Evolutionary conservation across 2,113 vertebrate genomes (phyloP).

Genomic region (Channa argus): DNA sequence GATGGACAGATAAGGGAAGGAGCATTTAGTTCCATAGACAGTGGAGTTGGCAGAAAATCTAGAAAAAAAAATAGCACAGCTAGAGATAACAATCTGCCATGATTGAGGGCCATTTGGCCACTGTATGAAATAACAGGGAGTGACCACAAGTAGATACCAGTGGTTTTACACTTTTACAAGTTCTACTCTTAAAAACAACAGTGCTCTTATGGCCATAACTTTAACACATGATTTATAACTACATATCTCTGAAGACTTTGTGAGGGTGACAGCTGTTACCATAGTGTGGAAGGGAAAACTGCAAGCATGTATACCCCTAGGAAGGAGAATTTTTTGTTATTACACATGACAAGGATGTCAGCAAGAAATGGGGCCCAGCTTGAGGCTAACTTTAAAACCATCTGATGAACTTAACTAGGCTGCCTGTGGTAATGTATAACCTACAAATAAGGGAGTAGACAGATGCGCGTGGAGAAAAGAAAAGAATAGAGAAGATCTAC

Average conservation of each 20-base stretch:
- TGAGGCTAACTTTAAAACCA: slow-evolving; percentile 33
- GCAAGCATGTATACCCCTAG: slow-evolving; percentile 4
- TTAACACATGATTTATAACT: slow-evolving; percentile 41
- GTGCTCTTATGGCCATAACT: slow-evolving; percentile 25
- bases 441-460: slow-evolving; percentile 6
- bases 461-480: not conserved
- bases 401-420: slow-evolving; percentile 26
- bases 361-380: slow-evolving; percentile 17
- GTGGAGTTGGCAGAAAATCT: slow-evolving; percentile 1
- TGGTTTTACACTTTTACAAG: slow-evolving; percentile 43
- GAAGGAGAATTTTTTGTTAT: slow-evolving; percentile 16
- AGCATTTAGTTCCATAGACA: slow-evolving; percentile 17
- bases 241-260: slow-evolving; percentile 30
- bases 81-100: slow-evolving; percentile 34
- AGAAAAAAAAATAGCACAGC: not conserved
- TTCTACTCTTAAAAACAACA: slow-evolving; percentile 31
- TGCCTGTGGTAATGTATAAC: slow-evolving; percentile 36
- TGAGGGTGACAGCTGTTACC: slow-evolving; percentile 41
- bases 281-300: slow-evolving; percentile 35
- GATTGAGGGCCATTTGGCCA: slow-evolving; percentile 19
- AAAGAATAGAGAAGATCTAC: slow-evolving; percentile 10
- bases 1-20: slow-evolving; percentile 16
- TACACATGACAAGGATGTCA: slow-evolving; percentile 9
- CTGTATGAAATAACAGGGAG: slow-evolving; percentile 44
- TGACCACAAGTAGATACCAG: slow-evolving; percentile 41